These are phyloP conservation scores for Pterostichus madidus DNA, from an alignment of 2,888 invertebrate species.

Conservation along the genomic window DNA sequence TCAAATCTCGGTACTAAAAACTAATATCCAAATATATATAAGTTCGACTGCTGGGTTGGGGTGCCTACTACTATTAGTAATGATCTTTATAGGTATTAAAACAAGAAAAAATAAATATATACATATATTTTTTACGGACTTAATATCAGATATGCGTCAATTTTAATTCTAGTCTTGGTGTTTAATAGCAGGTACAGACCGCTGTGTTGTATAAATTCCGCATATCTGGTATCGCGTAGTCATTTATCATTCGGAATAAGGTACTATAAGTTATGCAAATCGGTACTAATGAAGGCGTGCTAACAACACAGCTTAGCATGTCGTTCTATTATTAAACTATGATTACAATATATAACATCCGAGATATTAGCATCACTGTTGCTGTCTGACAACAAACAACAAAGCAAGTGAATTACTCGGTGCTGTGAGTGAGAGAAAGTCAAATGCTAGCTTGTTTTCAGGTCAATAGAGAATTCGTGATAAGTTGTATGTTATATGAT, in stretches of 20 bases:
- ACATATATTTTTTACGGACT: too few relatives aligned
- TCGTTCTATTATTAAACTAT: conserved; percentile 64
- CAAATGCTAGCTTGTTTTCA: conserved; percentile 18
- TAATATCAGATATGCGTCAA: too few relatives aligned
- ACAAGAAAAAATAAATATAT: too few relatives aligned
- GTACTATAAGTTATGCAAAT: conserved; percentile 63
- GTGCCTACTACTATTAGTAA: too few relatives aligned
- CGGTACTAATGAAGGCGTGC: conserved; percentile 66
- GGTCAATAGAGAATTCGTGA: conserved; percentile 33
- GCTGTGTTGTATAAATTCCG: conserved; percentile 37
- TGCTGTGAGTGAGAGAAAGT: conserved; percentile 15
- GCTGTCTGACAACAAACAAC: background rate
- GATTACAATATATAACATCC: conserved; percentile 66
- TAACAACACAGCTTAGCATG: conserved; percentile 63
- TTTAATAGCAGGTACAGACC: too few relatives aligned
- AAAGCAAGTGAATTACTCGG: background rate
- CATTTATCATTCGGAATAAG: conserved; percentile 58
- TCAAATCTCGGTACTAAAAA: too few relatives aligned
- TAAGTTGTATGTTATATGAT: conserved; percentile 14
- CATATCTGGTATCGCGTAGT: conserved; percentile 44
- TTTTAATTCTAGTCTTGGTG: too few relatives aligned
- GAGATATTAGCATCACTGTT: conserved; percentile 54
- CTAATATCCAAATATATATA: too few relatives aligned
- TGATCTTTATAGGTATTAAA: too few relatives aligned
- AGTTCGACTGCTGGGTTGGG: too few relatives aligned